Evolutionary conservation across 1,140 invertebrate species (phyloP).

Genomic region (Camponotus pennsylvanicus): DNA sequence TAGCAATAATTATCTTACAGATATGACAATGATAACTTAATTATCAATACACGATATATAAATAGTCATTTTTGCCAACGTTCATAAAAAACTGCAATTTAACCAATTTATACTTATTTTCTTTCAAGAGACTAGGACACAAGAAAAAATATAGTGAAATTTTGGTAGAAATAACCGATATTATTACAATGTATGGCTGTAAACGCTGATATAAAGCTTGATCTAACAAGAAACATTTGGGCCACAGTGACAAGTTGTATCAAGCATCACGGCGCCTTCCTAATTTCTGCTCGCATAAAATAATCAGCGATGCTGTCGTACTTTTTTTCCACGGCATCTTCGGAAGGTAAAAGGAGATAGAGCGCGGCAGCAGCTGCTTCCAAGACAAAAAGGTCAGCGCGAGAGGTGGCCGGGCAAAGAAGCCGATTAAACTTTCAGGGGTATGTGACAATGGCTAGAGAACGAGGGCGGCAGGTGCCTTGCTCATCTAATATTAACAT

Average conservation of each 20-base stretch:
- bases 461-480: constrained; percentile 73
- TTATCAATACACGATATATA: background rate
- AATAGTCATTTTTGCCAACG: background rate
- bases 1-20: background rate
- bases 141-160: constrained; percentile 21
- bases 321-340: constrained; percentile 1
- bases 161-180: background rate
- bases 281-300: constrained; percentile 55
- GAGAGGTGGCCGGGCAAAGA: constrained; percentile 70
- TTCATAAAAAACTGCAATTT: background rate
- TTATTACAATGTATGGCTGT: background rate
- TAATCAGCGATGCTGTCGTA: constrained; percentile 45
- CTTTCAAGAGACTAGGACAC: background rate
- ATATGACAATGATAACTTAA: background rate
- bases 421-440: constrained; percentile 75
- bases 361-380: constrained; percentile 49
- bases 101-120: background rate
- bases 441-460: constrained; percentile 74
- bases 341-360: background rate
- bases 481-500: constrained; percentile 75
- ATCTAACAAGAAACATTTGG: constrained; percentile 20
- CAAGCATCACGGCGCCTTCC: constrained; percentile 24
- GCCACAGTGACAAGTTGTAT: constrained; percentile 31
- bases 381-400: constrained; percentile 65
- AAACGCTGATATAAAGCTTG: background rate